Conservation (phyloP, 2,888 invertebrate genomes). For the Conomelus anceps region DNA sequence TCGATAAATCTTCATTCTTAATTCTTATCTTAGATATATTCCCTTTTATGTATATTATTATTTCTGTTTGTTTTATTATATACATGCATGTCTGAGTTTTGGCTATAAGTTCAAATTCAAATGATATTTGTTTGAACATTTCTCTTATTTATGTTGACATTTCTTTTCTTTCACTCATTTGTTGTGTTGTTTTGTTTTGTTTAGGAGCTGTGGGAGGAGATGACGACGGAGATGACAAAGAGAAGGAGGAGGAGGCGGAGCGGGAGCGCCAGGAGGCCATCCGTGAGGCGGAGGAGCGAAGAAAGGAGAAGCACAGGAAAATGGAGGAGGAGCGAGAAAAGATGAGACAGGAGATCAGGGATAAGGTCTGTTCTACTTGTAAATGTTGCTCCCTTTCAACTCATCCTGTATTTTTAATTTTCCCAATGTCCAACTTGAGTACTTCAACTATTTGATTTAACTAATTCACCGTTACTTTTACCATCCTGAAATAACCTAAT, state of each 20-base stretch:
- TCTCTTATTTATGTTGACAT: no score
- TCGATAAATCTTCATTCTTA: no score
- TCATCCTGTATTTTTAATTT: background rate
- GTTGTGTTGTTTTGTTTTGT: slow-evolving; percentile 34
- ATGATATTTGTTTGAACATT: no score
- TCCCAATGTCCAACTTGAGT: background rate
- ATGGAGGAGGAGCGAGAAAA: slow-evolving; percentile 99
- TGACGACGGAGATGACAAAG: slow-evolving; percentile 90
- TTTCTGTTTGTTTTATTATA: no score
- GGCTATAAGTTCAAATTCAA: no score
- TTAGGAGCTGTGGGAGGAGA: slow-evolving; percentile 78
- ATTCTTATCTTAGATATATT: no score
- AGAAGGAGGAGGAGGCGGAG: slow-evolving; percentile 97
- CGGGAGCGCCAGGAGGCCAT: slow-evolving; percentile 97
- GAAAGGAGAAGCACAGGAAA: slow-evolving; percentile 99
- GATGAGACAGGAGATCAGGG: slow-evolving; percentile 98
- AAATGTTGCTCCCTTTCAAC: background rate
- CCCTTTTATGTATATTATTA: no score
- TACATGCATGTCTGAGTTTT: no score
- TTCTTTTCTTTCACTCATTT: no score
- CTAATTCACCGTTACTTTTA: no score
- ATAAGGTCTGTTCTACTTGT: slow-evolving; percentile 69
- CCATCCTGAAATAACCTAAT: no score
- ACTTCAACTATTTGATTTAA: background rate
- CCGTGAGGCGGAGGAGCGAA: slow-evolving; percentile 92